These are phyloP conservation scores for Plodia interpunctella DNA, from an alignment of 1,140 invertebrate species.

Conservation along the genomic window DNA sequence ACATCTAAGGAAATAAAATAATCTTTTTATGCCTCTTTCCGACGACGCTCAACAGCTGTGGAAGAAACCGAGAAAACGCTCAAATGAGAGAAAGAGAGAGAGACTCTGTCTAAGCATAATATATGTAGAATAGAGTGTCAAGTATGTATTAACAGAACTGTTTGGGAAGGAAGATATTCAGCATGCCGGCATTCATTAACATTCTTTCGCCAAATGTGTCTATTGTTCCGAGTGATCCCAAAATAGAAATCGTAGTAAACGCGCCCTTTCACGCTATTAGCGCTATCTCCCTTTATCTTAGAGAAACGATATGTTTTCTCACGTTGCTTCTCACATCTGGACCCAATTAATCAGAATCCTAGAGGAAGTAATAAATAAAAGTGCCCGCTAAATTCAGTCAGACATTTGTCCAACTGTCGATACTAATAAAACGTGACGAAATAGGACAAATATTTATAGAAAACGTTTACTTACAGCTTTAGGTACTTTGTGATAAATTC, in stretches of 20 bases:
- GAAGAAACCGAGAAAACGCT: no score
- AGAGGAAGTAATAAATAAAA: constrained; percentile 16
- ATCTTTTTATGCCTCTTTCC: no score
- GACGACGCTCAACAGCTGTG: no score
- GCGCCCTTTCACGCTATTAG: constrained; percentile 30
- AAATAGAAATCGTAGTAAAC: constrained; percentile 13
- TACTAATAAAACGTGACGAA: constrained; percentile 14
- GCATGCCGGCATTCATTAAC: not conserved
- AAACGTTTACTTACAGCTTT: no score
- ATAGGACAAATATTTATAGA: no score
- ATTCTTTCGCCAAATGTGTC: not conserved
- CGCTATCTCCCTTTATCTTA: constrained; percentile 34
- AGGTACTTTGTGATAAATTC: no score
- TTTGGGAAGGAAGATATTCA: not conserved
- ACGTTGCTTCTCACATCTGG: constrained; percentile 50
- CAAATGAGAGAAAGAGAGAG: no score
- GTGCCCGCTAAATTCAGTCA: constrained; percentile 8
- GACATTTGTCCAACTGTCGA: constrained; percentile 25
- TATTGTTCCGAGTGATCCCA: not conserved
- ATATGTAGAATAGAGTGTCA: no score
- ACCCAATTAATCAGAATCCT: constrained; percentile 44
- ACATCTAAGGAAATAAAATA: no score
- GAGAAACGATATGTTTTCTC: constrained; percentile 48
- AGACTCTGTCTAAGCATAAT: not conserved
- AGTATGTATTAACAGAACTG: not conserved